Percentiles rank a stretch among this genome's conserved stretches.
Evolutionary conservation across 2,797 vertebrate genomes (phyloP).

Genomic region (Echiichthys vipera): DNA sequence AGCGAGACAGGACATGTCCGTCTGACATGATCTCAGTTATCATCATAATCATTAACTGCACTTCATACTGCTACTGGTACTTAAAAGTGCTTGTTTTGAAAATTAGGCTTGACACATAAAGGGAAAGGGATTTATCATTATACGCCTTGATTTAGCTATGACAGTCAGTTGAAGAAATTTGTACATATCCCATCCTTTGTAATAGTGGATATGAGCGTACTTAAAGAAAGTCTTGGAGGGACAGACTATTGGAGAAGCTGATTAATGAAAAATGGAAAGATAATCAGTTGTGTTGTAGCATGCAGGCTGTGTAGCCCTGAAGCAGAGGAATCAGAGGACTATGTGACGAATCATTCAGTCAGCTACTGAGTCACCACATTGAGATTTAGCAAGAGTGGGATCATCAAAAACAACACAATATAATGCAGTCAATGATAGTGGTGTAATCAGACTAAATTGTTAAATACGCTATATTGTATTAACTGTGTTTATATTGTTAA

Average conservation of each 20-base stretch:
- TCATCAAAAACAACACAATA: slow-evolving; percentile 1
- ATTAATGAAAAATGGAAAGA: slow-evolving; percentile 5
- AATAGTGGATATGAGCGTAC: not conserved
- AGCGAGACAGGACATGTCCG: slow-evolving; percentile 61
- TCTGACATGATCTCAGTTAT: slow-evolving; percentile 46
- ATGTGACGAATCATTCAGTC: slow-evolving; percentile 31
- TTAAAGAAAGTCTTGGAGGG: not conserved
- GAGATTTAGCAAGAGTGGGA: slow-evolving; percentile 10
- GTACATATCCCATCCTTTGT: not conserved
- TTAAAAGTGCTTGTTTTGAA: slow-evolving; percentile 5
- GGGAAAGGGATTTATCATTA: not conserved
- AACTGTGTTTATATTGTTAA: not conserved
- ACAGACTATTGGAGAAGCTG: not conserved
- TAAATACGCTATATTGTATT: not conserved
- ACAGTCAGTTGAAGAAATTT: not conserved
- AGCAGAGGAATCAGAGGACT: slow-evolving; percentile 27
- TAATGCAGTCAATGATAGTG: not conserved
- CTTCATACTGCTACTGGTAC: slow-evolving; percentile 7
- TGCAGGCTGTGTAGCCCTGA: slow-evolving; percentile 4
- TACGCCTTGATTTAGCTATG: not conserved
- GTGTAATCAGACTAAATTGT: not conserved
- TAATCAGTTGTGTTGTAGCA: slow-evolving; percentile 27
- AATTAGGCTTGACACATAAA: not conserved
- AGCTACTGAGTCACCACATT: slow-evolving; percentile 28
- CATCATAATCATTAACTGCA: slow-evolving; percentile 18